These are phyloP conservation scores for Drosophila murphyi DNA, from an alignment of 1,140 invertebrate species.

Conservation along the genomic window DNA sequence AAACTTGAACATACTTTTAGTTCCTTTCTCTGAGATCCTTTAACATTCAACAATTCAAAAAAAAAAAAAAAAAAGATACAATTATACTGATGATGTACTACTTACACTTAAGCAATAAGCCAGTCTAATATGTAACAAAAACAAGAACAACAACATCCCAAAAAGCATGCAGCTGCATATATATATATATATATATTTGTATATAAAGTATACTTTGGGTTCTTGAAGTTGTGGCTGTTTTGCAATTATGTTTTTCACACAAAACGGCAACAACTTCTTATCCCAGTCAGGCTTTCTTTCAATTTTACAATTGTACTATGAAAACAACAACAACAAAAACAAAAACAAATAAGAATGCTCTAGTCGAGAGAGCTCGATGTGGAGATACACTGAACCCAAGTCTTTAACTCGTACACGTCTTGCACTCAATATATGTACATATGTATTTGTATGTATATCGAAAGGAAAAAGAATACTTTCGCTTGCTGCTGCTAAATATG, in stretches of 20 bases:
- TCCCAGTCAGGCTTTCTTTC: constrained; percentile 27
- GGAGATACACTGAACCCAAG: too few species aligned
- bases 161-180: not conserved
- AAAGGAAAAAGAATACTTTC: too few species aligned
- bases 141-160: not conserved
- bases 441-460: too few species aligned
- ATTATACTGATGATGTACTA: constrained; percentile 28
- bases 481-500: too few species aligned
- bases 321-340: constrained; percentile 21
- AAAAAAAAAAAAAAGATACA: constrained; percentile 18
- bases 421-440: too few species aligned
- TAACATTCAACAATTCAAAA: constrained; percentile 47
- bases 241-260: not conserved
- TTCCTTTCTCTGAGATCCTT: constrained; percentile 66
- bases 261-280: not conserved
- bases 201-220: constrained; percentile 3
- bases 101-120: constrained; percentile 36
- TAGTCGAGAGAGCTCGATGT: too few species aligned
- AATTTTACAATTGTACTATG: constrained; percentile 62
- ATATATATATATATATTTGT: not conserved
- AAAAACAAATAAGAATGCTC: too few species aligned
- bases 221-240: constrained; percentile 1
- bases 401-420: too few species aligned
- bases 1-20: constrained; percentile 65
- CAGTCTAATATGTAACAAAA: not conserved